phyloP scores from a whole-genome alignment of 2,888 invertebrate genomes.

The Agrotis clavis region DNA sequence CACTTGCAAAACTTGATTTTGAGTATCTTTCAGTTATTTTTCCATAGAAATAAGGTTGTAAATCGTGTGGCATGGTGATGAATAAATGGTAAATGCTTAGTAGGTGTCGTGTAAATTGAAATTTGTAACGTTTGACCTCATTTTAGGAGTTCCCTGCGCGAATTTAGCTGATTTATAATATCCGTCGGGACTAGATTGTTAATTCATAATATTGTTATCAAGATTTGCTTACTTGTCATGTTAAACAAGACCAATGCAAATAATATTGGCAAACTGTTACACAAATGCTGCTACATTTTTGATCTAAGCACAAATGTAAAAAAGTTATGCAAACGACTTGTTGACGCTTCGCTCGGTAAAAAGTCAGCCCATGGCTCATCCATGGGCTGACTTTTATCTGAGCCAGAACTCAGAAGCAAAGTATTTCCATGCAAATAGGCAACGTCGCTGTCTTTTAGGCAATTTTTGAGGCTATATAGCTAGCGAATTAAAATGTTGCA shows the following conservation, averaged over 20 bases:
- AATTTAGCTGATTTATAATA: constrained; percentile 70
- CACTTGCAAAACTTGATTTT: constrained; percentile 30
- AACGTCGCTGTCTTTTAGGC: too few relatives aligned
- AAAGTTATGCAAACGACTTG: too few relatives aligned
- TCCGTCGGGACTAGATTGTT: constrained; percentile 50
- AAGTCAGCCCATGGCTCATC: too few relatives aligned
- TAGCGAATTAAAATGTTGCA: not conserved
- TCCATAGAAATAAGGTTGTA: constrained; percentile 31
- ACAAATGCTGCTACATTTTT: too few relatives aligned
- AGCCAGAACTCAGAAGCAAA: too few relatives aligned
- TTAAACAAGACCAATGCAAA: constrained; percentile 14
- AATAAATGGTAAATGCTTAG: constrained; percentile 46
- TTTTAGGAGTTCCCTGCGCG: constrained; percentile 72
- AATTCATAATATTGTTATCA: constrained; percentile 54
- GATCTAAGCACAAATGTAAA: too few relatives aligned
- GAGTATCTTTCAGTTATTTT: constrained; percentile 11
- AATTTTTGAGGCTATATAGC: too few relatives aligned
- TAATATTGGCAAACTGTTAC: constrained; percentile 1
- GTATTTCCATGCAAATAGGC: too few relatives aligned
- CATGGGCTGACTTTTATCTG: too few relatives aligned
- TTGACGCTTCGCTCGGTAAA: too few relatives aligned
- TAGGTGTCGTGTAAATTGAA: constrained; percentile 76
- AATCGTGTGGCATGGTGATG: constrained; percentile 29
- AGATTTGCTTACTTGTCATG: constrained; percentile 25
- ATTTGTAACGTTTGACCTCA: constrained; percentile 84